These are phyloP conservation scores for Carposina sasakii DNA, from an alignment of 1,140 invertebrate genomes.

Conservation along the genomic window DNA sequence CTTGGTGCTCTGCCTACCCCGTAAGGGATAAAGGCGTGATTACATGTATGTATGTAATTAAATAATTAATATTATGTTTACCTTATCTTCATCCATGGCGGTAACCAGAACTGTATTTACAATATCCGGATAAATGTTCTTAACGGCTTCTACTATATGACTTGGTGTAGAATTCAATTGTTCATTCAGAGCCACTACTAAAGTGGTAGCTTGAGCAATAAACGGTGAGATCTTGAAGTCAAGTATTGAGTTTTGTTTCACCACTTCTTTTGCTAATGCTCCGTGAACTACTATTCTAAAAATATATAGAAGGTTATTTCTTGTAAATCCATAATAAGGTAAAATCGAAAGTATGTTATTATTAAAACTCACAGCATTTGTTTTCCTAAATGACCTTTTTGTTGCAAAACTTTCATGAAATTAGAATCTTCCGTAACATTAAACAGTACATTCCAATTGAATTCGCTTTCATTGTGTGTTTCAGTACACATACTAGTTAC, in stretches of 20 bases:
- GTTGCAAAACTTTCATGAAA: constrained; percentile 38
- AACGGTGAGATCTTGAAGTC: constrained; percentile 56
- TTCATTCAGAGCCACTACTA: constrained; percentile 43
- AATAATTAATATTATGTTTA: too few species aligned
- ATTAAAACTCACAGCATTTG: constrained; percentile 56
- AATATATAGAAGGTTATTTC: constrained; percentile 5
- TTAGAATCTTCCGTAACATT: constrained; percentile 39
- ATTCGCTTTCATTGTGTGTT: constrained; percentile 11
- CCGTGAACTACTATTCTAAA: constrained; percentile 63
- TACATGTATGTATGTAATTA: too few species aligned
- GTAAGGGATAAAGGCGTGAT: too few species aligned
- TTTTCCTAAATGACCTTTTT: constrained; percentile 42
- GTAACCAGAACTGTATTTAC: constrained; percentile 43
- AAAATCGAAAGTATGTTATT: constrained; percentile 2
- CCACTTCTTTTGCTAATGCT: constrained; percentile 62
- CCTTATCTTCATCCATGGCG: constrained; percentile 58
- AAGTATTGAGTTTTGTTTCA: constrained; percentile 57
- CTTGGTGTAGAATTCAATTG: constrained; percentile 37
- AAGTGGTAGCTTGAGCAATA: constrained; percentile 37
- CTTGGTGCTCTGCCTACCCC: too few species aligned
- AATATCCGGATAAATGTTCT: constrained; percentile 41
- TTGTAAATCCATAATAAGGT: not conserved
- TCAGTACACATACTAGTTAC: constrained; percentile 28
- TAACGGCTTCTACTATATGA: constrained; percentile 29
- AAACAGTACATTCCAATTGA: constrained; percentile 51